Percentiles rank a stretch among this genome's conserved stretches.
Conservation (phyloP, 2,797 vertebrate genomes). For the Ctenopoma kingsleyae region DNA sequence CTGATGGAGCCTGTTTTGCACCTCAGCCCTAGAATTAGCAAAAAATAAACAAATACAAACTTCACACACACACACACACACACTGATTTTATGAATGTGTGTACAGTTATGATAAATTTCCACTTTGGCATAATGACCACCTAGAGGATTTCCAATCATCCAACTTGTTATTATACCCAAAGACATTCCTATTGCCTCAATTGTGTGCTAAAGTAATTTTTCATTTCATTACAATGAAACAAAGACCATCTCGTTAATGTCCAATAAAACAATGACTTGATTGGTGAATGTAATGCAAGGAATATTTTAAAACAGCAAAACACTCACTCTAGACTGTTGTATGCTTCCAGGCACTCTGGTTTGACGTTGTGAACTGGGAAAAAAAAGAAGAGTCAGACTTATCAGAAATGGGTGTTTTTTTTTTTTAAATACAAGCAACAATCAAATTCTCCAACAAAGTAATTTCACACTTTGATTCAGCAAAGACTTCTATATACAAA, state of each 20-base stretch:
- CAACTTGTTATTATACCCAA: conserved; percentile 5
- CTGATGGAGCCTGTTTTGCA: conserved; percentile 89
- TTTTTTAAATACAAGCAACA: conserved; percentile 48
- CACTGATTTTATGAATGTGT: background rate
- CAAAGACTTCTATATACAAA: conserved; percentile 63
- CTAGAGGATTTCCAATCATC: conserved; percentile 29
- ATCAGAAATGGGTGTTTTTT: conserved; percentile 34
- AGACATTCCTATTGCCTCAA: conserved; percentile 15
- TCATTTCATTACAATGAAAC: background rate
- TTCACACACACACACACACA: background rate
- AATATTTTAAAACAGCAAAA: conserved; percentile 14
- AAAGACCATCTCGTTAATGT: conserved; percentile 4
- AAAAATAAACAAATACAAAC: conserved; percentile 9
- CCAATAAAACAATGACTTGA: background rate
- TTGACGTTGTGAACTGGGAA: conserved; percentile 93
- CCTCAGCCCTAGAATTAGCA: conserved; percentile 84
- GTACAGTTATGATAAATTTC: background rate
- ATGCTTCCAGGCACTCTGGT: conserved; percentile 91
- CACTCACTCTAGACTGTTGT: conserved; percentile 93
- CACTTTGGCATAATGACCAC: conserved; percentile 15
- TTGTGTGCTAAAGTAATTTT: conserved; percentile 31
- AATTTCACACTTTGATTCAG: conserved; percentile 73
- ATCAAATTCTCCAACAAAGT: conserved; percentile 72
- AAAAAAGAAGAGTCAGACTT: conserved; percentile 14
- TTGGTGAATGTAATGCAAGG: background rate